phyloP scores from a whole-genome alignment of 2,797 vertebrate genomes.

The Echeneis naucrates region DNA sequence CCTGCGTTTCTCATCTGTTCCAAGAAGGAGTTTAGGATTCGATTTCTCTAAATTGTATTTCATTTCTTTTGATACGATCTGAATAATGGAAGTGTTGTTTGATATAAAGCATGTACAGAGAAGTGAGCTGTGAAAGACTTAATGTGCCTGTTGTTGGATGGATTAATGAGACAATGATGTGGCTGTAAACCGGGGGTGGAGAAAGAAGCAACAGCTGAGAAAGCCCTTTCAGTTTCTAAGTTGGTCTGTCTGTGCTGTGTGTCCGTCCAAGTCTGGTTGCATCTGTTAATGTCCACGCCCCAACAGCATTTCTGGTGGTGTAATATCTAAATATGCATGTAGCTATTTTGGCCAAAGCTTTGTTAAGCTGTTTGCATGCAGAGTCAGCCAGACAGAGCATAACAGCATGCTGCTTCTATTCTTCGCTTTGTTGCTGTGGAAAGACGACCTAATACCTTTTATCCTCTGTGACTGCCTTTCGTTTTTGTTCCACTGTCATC shows the following conservation, averaged over 20 bases:
- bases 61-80: conserved; percentile 21
- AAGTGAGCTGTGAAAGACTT: conserved; percentile 31
- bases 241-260: conserved; percentile 53
- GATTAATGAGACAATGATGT: conserved; percentile 58
- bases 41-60: conserved; percentile 7
- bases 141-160: conserved; percentile 44
- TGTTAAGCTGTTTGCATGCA: conserved; percentile 24
- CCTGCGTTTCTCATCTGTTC: conserved; percentile 19
- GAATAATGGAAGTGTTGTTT: conserved; percentile 16
- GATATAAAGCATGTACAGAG: conserved; percentile 34
- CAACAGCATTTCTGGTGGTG: conserved; percentile 42
- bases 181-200: conserved; percentile 37
- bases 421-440: conserved; percentile 3
- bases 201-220: conserved; percentile 73
- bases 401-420: conserved; percentile 1
- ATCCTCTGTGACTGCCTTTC: background rate
- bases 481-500: conserved; percentile 18
- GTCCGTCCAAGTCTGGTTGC: conserved; percentile 61
- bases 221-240: conserved; percentile 69
- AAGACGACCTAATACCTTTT: conserved; percentile 5
- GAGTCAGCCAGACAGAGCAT: conserved; percentile 12
- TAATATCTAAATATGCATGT: conserved; percentile 56
- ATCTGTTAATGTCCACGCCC: conserved; percentile 71
- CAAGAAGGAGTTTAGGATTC: conserved; percentile 24
- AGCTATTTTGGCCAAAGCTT: conserved; percentile 45